phyloP scores from a whole-genome alignment of 2,888 invertebrate genomes.

The Limnephilus lunatus region DNA sequence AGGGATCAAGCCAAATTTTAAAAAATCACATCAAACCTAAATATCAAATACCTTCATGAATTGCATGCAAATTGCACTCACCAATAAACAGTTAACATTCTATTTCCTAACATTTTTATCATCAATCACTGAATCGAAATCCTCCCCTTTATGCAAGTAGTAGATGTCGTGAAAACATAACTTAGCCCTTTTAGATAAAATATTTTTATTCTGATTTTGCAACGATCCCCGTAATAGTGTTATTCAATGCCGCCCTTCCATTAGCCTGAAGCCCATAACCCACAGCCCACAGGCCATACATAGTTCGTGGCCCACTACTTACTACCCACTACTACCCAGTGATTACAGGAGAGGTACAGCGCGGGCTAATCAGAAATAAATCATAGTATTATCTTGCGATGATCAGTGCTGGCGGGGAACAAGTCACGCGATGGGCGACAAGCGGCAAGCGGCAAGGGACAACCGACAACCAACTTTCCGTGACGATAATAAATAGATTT shows the following conservation, averaged over 20 bases:
- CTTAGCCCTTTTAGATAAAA: too few species aligned
- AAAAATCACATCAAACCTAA: too few species aligned
- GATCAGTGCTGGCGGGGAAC: neutral
- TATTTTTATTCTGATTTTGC: neutral
- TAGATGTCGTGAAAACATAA: too few species aligned
- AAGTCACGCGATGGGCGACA: conserved; percentile 28
- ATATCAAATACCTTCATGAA: neutral
- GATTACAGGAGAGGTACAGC: neutral
- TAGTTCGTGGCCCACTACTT: neutral
- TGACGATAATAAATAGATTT: conserved; percentile 6
- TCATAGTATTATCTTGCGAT: conserved; percentile 4
- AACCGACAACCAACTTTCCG: neutral
- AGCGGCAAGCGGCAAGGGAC: neutral
- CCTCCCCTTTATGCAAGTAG: too few species aligned
- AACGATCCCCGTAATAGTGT: neutral
- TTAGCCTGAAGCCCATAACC: neutral
- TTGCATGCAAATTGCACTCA: neutral
- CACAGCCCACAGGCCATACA: too few species aligned
- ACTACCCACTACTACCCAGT: too few species aligned
- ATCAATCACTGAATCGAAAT: neutral
- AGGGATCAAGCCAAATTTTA: too few species aligned
- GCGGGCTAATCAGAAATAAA: conserved; percentile 27
- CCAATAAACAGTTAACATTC: neutral
- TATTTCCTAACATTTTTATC: neutral
- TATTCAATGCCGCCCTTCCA: neutral